Evolutionary conservation across 2,797 vertebrate genomes (phyloP), one percentile per base, ranked within the genome.

Genomic region (Sebastes taczanowskii): DNA sequence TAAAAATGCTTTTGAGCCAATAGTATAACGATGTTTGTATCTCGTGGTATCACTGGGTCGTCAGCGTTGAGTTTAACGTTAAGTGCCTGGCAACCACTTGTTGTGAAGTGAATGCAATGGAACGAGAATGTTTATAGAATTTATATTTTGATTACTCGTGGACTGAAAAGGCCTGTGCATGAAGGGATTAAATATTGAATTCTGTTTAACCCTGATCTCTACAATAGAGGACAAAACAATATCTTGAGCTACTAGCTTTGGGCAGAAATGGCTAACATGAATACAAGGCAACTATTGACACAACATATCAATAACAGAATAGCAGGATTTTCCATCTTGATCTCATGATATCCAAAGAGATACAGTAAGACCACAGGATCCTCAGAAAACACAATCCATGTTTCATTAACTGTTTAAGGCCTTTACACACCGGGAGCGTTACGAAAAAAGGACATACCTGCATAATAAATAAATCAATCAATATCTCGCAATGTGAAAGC

Each of bases 11-110:
- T 42, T 0, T 18, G 42, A 46, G 14, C 42, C 16, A 0, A 42
- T 16, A 42, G 5, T 42, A 42, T 42, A 42, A 14, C 13, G 0
- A 16, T 0, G 13, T 42, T 42, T 0, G 38, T 42, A 42, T 42
- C 38, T 14, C 13, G 13, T 42, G 38, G 38, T 42, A 16, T 42
- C 38, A 42, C 38, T 3, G 16, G 38, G 38, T 42, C 13, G 13
- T 0, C 25, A 27, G 4, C 5, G 3, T 0, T 46, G 16, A 46
- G 42, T 18, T 46, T 18, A 16, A 46, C 6, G 0, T 46, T 46
- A 46, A 18, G 38, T 42, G 38, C 14, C 38, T 42, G 38, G 14
- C 38, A 42, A 42, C 38, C 38, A 42, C 38, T 42, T 42, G 14
- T 42, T 42, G 38, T 42, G 38, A 42, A 42, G 38, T 42, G 38